Conservation (phyloP, 2,797 vertebrate species). For the Myoxocephalus aenaeus region DNA sequence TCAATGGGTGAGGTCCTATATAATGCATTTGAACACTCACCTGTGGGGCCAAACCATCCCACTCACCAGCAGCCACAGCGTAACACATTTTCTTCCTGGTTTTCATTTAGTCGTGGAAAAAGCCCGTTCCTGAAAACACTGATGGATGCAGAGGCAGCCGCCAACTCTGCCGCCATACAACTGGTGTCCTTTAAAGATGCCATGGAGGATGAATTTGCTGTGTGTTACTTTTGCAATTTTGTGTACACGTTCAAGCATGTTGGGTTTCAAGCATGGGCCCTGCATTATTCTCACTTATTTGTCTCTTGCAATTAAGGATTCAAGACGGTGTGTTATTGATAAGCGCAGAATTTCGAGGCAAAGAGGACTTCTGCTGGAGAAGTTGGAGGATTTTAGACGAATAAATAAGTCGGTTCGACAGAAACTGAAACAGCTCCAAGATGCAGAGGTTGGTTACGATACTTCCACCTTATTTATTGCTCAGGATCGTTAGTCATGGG, state of each 20-base stretch:
- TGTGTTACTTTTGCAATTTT: slow-evolving; percentile 63
- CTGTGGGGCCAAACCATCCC: neutral
- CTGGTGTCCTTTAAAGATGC: slow-evolving; percentile 84
- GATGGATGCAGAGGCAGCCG: slow-evolving; percentile 81
- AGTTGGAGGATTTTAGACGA: slow-evolving; percentile 83
- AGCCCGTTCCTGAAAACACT: slow-evolving; percentile 76
- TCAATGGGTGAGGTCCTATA: slow-evolving; percentile 59
- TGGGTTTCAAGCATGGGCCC: neutral
- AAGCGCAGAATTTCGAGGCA: slow-evolving; percentile 77
- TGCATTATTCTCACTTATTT: neutral
- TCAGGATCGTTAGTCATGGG: neutral
- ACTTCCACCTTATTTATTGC: neutral
- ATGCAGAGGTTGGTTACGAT: slow-evolving; percentile 78
- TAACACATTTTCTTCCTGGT: slow-evolving; percentile 6
- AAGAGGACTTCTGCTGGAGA: slow-evolving; percentile 83
- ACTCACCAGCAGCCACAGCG: neutral
- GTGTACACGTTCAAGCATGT: neutral
- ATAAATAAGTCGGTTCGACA: slow-evolving; percentile 83
- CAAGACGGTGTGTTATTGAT: slow-evolving; percentile 62
- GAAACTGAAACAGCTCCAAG: slow-evolving; percentile 79
- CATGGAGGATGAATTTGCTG: slow-evolving; percentile 76
- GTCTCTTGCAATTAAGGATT: slow-evolving; percentile 62
- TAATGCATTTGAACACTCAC: neutral
- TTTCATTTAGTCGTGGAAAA: slow-evolving; percentile 58
- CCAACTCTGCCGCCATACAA: slow-evolving; percentile 82